Evolutionary conservation across 2,113 vertebrate genomes (phyloP).

Genomic region (Myodes glareolus): DNA sequence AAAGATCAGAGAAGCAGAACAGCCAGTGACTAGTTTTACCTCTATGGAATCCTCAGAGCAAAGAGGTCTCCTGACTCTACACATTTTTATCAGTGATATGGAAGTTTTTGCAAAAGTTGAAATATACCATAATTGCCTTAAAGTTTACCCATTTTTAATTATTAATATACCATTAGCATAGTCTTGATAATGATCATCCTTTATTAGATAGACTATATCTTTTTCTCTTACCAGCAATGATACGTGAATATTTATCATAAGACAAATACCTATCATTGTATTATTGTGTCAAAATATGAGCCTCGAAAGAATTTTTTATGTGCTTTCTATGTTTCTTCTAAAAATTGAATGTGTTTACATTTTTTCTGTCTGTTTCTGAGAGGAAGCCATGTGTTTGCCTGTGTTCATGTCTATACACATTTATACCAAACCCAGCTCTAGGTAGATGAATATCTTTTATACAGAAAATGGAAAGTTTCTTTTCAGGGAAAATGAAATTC

Average conservation of each 20-base stretch:
- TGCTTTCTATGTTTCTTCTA: background rate
- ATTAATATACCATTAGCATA: background rate
- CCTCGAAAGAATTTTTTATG: background rate
- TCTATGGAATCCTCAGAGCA: too few species aligned
- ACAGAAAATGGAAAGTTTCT: background rate
- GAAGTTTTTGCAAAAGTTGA: constrained; percentile 7
- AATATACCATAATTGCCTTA: background rate
- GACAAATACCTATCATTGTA: background rate
- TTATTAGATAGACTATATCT: background rate
- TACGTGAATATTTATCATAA: background rate
- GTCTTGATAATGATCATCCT: background rate
- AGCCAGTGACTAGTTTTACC: too few species aligned
- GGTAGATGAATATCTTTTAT: background rate
- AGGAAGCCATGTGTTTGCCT: background rate
- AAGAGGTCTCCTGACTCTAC: too few species aligned
- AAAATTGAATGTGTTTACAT: background rate
- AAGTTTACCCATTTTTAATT: background rate
- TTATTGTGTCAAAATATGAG: background rate
- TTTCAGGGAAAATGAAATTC: constrained; percentile 40
- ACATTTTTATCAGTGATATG: constrained; percentile 1
- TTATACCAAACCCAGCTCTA: background rate
- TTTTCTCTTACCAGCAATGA: background rate
- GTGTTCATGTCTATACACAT: background rate
- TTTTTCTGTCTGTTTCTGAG: background rate
- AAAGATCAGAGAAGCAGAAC: too few species aligned